These are phyloP conservation scores for Vespertilio murinus DNA, from an alignment of 2,797 vertebrate genomes.

Conservation along the genomic window DNA sequence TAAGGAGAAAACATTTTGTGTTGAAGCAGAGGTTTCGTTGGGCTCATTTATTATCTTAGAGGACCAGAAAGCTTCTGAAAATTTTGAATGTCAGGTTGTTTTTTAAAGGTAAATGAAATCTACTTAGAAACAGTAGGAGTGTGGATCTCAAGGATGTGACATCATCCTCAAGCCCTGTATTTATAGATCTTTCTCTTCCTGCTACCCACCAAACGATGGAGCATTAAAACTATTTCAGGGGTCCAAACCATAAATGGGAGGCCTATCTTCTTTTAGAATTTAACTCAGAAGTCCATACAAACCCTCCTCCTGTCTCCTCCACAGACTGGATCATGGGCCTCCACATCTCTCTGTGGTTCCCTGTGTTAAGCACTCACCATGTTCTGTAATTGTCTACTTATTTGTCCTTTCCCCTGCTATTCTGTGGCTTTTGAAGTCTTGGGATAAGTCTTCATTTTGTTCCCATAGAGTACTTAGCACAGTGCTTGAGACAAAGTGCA, in stretches of 20 bases:
- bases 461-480: neutral
- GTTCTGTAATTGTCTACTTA: neutral
- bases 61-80: neutral
- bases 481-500: neutral
- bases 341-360: neutral
- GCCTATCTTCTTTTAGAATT: neutral
- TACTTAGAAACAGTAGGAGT: neutral
- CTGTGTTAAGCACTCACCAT: neutral
- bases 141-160: neutral
- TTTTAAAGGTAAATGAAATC: neutral
- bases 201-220: neutral
- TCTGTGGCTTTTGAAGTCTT: neutral
- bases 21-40: neutral
- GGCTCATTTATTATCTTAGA: neutral
- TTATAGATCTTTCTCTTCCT: neutral
- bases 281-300: neutral
- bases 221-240: neutral
- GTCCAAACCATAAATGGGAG: neutral
- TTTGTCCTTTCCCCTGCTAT: neutral
- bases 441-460: neutral
- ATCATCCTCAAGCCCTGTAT: neutral
- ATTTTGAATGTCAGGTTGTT: neutral
- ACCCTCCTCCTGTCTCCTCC: neutral
- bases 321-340: neutral
- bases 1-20: neutral